Base-by-base conservation (phyloP, 2,888 invertebrate genomes). In the Drosophila kambysellisi region DNA sequence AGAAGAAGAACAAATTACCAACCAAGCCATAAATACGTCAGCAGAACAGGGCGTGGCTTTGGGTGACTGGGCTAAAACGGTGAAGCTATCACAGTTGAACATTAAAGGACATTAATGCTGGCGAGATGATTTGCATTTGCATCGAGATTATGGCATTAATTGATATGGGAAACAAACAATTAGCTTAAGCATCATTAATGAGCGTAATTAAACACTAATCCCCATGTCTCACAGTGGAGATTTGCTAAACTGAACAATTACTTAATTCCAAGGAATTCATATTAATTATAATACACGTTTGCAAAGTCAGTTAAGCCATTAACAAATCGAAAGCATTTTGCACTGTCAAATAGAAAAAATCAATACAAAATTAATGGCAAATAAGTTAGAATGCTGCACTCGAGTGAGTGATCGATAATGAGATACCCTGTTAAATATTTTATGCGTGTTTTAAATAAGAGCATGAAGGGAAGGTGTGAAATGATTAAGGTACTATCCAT, bases 1-100 rank as follows among this genome's bases (percentile, higher is more conserved):
- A 25, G 20, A 12, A 15, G 39, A 57, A 20, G 20, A 41, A 39
- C 35, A 25, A 63, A 56, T 15, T 35, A 35, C 35, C 56, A 82
- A 66, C 75, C 20, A 25, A 69, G 76, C 76, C 76, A 82, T 84
- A 87, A 79, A 79, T 70, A 79, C 85, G 74, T 76, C 82, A 85
- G 67, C 25, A 46, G 25, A 25, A 15, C 1, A 65, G 58, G 85
- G 82, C 77, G 76, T 71, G 83, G 78, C 71, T 25, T 25, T 50
- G 41, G 83, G 83, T 77, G 81, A 63, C 74, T 50, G 46, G 57
- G 61, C 77, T 76, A 74, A 76, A 46, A 46, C 25, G 25, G 46
- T 4, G 15, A 82, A 82, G 82, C 64, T 66, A 82, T 72, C 73
- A 72, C 43, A 61, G 52, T 30, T 33, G 56, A n/a, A 64, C 58